A percentile compares a stretch with the other conserved stretches of the same genome.
These are phyloP conservation scores for Cryptus armator DNA, from an alignment of 2,888 invertebrate genomes.

Conservation along the genomic window DNA sequence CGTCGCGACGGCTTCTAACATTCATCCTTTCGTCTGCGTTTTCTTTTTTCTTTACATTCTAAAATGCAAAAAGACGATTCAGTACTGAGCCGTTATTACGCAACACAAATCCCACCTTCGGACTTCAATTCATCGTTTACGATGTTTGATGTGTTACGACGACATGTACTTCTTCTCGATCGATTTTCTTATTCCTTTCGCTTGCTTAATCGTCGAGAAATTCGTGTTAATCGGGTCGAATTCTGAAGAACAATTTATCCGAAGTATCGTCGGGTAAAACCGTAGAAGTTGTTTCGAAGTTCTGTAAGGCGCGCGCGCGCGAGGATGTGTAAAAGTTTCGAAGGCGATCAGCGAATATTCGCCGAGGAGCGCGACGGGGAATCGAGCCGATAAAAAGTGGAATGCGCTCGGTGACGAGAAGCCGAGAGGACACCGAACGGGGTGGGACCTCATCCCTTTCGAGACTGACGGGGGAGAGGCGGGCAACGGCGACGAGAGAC, in stretches of 20 bases:
- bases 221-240: not conserved
- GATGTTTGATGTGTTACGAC: not conserved
- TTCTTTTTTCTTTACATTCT: not conserved
- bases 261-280: not conserved
- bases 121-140: too few relatives aligned
- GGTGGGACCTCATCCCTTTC: conserved; percentile 74
- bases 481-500: conserved; percentile 23
- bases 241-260: conserved; percentile 16
- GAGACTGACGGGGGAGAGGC: conserved; percentile 51
- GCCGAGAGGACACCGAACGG: conserved; percentile 67
- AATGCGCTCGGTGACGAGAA: conserved; percentile 74
- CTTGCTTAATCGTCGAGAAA: conserved; percentile 5
- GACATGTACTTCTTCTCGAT: not conserved
- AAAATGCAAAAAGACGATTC: not conserved
- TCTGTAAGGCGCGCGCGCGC: not conserved
- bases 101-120: not conserved
- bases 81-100: not conserved
- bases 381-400: conserved; percentile 77
- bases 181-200: not conserved
- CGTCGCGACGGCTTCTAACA: conserved; percentile 45
- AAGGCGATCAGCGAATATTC: conserved; percentile 57
- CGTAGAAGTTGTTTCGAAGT: conserved; percentile 23
- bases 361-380: conserved; percentile 47
- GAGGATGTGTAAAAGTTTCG: conserved; percentile 27
- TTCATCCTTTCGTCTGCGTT: conserved; percentile 24